phyloP scores from a whole-genome alignment of 2,113 vertebrate species.

The Dasypus novemcinctus region DNA sequence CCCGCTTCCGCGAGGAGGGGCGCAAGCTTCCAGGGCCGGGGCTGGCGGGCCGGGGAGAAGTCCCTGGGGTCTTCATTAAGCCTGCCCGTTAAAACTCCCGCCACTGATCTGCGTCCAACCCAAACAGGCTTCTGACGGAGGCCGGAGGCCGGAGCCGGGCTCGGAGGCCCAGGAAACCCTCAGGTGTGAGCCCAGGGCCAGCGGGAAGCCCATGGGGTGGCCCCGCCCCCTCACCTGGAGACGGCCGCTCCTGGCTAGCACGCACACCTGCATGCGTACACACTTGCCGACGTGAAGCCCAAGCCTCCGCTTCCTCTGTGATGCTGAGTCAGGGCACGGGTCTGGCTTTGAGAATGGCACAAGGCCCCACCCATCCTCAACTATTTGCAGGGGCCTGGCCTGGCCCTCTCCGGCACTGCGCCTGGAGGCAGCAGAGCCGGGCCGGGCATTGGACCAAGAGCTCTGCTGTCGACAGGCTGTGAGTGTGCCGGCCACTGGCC shows the following conservation, averaged over 20 bases:
- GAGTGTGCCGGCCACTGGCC: too few relatives aligned
- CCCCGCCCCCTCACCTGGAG: accelerated
- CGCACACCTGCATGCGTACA: accelerated
- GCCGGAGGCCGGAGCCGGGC: accelerated
- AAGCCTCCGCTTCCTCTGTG: neutral
- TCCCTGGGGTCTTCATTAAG: conserved; percentile 64
- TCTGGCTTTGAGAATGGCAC: accelerated
- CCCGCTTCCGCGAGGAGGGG: neutral
- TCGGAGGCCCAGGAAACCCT: neutral
- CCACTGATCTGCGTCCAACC: neutral
- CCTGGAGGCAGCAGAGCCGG: accelerated
- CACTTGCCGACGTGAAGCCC: neutral
- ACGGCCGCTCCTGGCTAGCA: neutral
- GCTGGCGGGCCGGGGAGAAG: neutral
- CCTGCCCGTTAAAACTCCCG: neutral
- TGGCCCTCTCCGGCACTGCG: neutral
- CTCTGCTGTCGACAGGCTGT: neutral
- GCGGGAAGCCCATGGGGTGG: neutral
- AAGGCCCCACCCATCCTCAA: too few relatives aligned
- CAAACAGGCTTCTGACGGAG: conserved; percentile 6
- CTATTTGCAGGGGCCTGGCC: neutral
- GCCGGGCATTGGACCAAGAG: too few relatives aligned
- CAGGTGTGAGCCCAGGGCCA: accelerated
- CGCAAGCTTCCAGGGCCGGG: neutral
- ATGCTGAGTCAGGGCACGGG: accelerated